A percentile compares a stretch with the other conserved stretches of the same genome.
phyloP scores from a whole-genome alignment of 2,888 invertebrate genomes.

The Escarpia spicata region DNA sequence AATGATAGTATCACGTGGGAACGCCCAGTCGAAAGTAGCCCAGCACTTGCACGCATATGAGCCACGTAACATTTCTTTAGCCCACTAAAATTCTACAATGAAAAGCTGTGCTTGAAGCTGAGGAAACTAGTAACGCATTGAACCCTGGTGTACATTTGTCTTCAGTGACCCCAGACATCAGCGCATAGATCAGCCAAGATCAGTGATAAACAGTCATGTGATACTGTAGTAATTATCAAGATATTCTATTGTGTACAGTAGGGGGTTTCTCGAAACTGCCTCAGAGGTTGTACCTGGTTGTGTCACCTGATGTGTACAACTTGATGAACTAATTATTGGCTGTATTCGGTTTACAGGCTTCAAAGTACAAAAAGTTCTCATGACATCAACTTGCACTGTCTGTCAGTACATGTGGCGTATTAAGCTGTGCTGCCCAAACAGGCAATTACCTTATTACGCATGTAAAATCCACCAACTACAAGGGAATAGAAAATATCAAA shows the following conservation, averaged over 20 bases:
- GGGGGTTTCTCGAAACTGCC: background rate
- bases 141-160: background rate
- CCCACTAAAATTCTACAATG: background rate
- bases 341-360: background rate
- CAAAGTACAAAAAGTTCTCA: background rate
- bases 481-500: background rate
- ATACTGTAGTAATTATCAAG: background rate
- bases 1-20: background rate
- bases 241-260: background rate
- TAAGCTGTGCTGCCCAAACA: background rate
- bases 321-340: background rate
- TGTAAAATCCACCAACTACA: too few relatives aligned
- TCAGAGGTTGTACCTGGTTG: background rate
- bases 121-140: background rate
- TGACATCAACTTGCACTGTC: background rate
- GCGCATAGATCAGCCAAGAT: background rate
- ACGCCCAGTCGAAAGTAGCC: background rate
- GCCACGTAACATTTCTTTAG: background rate
- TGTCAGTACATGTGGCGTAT: background rate
- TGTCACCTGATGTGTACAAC: background rate
- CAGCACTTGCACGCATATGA: background rate
- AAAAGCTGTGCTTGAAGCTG: background rate
- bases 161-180: constrained; percentile 12
- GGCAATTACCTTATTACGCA: background rate
- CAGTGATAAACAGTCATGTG: background rate